Conservation (phyloP, 1,140 invertebrate genomes). For the Diorhabda carinulata region DNA sequence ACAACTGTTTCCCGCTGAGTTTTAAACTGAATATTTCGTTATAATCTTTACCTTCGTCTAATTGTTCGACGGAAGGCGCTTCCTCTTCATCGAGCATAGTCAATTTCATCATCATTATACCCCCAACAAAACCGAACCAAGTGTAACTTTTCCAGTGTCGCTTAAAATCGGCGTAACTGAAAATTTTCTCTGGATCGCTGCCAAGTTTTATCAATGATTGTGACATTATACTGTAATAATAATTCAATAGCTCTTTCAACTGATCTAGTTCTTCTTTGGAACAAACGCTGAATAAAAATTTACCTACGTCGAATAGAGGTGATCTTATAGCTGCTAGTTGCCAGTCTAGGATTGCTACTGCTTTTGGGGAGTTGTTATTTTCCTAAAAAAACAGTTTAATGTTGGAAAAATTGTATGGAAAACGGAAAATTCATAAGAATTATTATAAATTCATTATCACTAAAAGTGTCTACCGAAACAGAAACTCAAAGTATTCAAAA, state of each 20-base stretch:
- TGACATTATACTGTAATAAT: slow-evolving; percentile 52
- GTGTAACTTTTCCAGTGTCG: slow-evolving; percentile 44
- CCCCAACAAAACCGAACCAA: slow-evolving; percentile 40
- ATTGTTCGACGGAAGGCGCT: background rate
- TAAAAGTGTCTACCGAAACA: too few relatives aligned
- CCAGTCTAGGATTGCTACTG: slow-evolving; percentile 53
- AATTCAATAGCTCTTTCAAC: slow-evolving; percentile 49
- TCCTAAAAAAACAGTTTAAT: too few relatives aligned
- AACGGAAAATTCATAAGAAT: too few relatives aligned
- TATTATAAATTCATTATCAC: too few relatives aligned
- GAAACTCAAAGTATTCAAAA: too few relatives aligned
- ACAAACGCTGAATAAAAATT: slow-evolving; percentile 54
- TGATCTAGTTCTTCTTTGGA: slow-evolving; percentile 50
- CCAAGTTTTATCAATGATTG: slow-evolving; percentile 40
- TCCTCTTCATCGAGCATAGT: background rate
- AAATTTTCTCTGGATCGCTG: slow-evolving; percentile 47
- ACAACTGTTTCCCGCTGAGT: slow-evolving; percentile 2
- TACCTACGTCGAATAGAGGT: slow-evolving; percentile 54
- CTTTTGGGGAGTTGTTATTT: slow-evolving; percentile 31
- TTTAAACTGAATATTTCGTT: slow-evolving; percentile 10
- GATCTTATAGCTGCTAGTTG: slow-evolving; percentile 54
- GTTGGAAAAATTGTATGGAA: too few relatives aligned
- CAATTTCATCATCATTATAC: slow-evolving; percentile 19
- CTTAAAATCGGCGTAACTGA: slow-evolving; percentile 48
- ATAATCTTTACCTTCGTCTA: slow-evolving; percentile 19